Base-by-base conservation (phyloP, 1,140 invertebrate species). In the Solen grandis region DNA sequence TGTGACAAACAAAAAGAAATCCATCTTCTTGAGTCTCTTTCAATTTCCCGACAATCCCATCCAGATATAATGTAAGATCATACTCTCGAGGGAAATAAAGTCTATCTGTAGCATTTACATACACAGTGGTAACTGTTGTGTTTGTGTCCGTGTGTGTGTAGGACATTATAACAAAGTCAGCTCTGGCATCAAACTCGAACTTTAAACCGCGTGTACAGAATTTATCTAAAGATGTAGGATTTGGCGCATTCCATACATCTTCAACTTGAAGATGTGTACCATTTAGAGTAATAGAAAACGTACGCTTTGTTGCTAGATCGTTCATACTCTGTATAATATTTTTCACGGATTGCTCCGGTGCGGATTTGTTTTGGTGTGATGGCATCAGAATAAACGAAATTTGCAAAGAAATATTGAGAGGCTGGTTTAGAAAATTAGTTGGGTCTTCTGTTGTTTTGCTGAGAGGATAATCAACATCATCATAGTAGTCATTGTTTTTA, bases 1-100 rank as follows among this genome's bases (percentile, higher is more conserved):
- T 86, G 27, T 88, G 66, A 69, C 85, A 89, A 8, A 88, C 84
- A 59, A 88, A 87, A 3, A 86, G 87, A 41, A 79, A 87, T 22
- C 81, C 68, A 14, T 54, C 75, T 22, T 79, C 74, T 0, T 72
- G 79, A 19, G 83, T 52, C 14, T 85, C 78, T 16, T 81, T 73
- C 27, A 78, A 65, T 35, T 81, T 72, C 5, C 75, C 82, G 5
- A 87, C 72, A 35, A 76, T 84, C 1, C 86, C 86, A 10, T 74
- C 65, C 0, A 90, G 72, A 52, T 84, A 72, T 5, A 91, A 27
- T 5, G 82, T 88, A 16, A 91, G 52, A 79, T 90, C 89, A 69
- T 85, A 91, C 60, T 86, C 72, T 8, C 87, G 87, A 0, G 84
- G 83, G n/a, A 54, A 72, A 63, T 90, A 86, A 25, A 82, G 79